A percentile compares a stretch with the other conserved stretches of the same genome.
Conservation (phyloP, 2,888 invertebrate species). For the Allygus modestus region DNA sequence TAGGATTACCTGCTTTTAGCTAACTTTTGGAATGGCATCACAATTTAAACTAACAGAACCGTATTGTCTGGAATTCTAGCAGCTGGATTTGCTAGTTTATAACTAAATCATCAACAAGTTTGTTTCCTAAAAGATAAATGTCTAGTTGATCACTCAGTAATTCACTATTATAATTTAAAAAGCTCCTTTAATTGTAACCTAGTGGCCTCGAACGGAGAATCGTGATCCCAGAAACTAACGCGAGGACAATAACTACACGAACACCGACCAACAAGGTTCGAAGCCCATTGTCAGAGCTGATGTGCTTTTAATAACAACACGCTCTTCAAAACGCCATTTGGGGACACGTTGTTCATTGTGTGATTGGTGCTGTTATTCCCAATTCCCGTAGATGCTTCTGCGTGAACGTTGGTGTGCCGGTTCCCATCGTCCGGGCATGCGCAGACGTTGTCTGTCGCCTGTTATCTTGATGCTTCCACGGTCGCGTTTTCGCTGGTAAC, state of each 20-base stretch:
- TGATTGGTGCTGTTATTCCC: neutral
- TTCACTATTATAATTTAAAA: too few relatives aligned
- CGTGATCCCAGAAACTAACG: neutral
- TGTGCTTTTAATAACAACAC: constrained; percentile 29
- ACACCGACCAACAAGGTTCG: constrained; percentile 3
- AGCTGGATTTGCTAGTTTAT: too few relatives aligned
- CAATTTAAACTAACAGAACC: too few relatives aligned
- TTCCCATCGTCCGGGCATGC: constrained; percentile 4
- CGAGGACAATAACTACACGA: constrained; percentile 17
- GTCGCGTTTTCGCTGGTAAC: constrained; percentile 22
- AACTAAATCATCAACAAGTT: too few relatives aligned
- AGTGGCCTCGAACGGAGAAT: neutral
- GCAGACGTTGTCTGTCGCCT: constrained; percentile 10
- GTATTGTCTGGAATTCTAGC: too few relatives aligned
- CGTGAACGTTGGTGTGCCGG: constrained; percentile 6
- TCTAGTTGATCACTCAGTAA: too few relatives aligned
- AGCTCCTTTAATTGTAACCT: too few relatives aligned
- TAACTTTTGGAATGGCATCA: too few relatives aligned
- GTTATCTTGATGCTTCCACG: constrained; percentile 39
- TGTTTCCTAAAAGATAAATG: too few relatives aligned
- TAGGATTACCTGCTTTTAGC: too few relatives aligned
- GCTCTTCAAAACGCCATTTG: neutral
- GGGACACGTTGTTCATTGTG: neutral
- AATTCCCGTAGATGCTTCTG: neutral
- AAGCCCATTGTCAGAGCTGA: constrained; percentile 2